Conservation (phyloP, 2,888 invertebrate genomes). For the Sacculina carcini region DNA sequence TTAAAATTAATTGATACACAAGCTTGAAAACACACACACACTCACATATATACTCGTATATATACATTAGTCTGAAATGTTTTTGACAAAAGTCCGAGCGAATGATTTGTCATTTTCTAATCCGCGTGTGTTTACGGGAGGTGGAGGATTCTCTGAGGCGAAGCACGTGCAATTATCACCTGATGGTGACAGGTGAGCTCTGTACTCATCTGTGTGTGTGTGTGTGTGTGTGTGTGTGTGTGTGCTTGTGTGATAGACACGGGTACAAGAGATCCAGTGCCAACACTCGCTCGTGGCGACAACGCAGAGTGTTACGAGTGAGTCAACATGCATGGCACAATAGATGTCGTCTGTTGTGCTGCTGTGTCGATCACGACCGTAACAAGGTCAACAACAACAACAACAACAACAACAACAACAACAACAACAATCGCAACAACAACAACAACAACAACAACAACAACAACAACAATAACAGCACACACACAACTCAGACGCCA, state of each 20-base stretch:
- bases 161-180: too few species aligned
- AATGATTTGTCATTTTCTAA: too few species aligned
- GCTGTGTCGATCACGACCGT: constrained; percentile 50
- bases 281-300: too few species aligned
- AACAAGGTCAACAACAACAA: constrained; percentile 30
- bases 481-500: too few species aligned
- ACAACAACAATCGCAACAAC: too few species aligned
- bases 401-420: too few species aligned
- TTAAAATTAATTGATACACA: neutral
- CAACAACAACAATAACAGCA: too few species aligned
- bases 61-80: constrained; percentile 6
- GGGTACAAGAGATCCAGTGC: neutral
- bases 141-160: neutral
- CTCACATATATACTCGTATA: constrained; percentile 4
- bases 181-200: too few species aligned
- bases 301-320: constrained; percentile 57
- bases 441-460: too few species aligned
- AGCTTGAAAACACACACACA: constrained; percentile 1
- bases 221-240: constrained; percentile 2
- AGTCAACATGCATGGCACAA: constrained; percentile 72
- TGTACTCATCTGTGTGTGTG: constrained; percentile 4
- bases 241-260: neutral
- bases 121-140: too few species aligned
- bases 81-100: too few species aligned
- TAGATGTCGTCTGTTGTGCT: constrained; percentile 49